phyloP scores from a whole-genome alignment of 2,113 vertebrate species.

The Pelecanoides urinatrix region DNA sequence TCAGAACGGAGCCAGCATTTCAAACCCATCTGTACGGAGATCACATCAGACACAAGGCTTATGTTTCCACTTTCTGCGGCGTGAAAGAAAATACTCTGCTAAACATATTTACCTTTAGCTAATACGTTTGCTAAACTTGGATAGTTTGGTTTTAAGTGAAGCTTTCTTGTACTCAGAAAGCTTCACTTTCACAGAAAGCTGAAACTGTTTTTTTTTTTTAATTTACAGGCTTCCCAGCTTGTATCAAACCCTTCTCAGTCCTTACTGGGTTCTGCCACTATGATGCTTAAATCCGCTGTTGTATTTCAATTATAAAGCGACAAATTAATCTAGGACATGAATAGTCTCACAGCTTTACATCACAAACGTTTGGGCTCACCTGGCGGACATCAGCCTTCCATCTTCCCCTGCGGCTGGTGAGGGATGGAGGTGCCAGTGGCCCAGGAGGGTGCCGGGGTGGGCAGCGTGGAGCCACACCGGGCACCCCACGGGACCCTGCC shows the following conservation, averaged over 20 bases:
- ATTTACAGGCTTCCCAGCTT: neutral
- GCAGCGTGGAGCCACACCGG: fast-evolving
- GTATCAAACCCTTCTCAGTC: neutral
- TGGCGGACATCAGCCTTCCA: neutral
- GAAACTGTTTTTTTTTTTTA: neutral
- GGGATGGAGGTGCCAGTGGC: neutral
- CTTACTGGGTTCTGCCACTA: neutral
- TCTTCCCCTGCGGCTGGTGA: fast-evolving
- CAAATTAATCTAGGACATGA: neutral
- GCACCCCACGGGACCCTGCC: neutral
- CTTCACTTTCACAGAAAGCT: neutral
- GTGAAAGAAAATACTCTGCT: neutral
- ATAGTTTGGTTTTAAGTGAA: neutral
- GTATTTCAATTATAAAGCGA: neutral
- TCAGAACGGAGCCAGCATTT: neutral
- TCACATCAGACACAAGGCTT: neutral
- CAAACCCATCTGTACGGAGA: neutral
- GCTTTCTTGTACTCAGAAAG: neutral
- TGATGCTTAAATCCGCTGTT: neutral
- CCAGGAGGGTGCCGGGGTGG: neutral
- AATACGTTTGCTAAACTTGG: neutral
- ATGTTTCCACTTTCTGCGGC: neutral
- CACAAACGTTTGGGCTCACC: neutral
- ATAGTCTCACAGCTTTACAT: fast-evolving
- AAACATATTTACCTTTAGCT: neutral